These are phyloP conservation scores for Daubentonia madagascariensis DNA, from an alignment of 2,113 vertebrate genomes.

Conservation along the genomic window DNA sequence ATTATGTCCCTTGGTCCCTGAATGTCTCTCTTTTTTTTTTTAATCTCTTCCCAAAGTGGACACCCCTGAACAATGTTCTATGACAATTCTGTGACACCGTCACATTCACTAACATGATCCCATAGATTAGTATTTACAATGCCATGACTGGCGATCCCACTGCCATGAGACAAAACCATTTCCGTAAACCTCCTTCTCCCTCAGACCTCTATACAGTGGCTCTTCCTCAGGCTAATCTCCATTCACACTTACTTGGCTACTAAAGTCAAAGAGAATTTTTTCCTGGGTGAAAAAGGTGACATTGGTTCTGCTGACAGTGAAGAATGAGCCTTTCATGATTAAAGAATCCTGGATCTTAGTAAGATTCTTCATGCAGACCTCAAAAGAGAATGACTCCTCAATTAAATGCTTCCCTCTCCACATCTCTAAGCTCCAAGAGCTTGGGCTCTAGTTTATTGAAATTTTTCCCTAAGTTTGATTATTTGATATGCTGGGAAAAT, in stretches of 20 bases:
- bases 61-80: not conserved
- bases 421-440: not conserved
- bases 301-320: not conserved
- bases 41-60: not conserved
- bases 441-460: not conserved
- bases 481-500: not conserved
- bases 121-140: not conserved
- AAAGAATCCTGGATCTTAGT: not conserved
- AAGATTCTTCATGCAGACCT: not conserved
- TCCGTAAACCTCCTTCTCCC: not conserved
- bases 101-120: not conserved
- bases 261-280: not conserved
- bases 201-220: fast-evolving
- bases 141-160: not conserved
- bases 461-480: fast-evolving
- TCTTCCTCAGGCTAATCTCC: not conserved
- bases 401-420: not conserved
- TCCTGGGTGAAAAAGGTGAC: not conserved
- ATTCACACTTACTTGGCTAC: not conserved
- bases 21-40: not conserved
- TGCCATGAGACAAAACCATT: not conserved
- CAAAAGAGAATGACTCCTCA: not conserved
- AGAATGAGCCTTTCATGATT: not conserved
- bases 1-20: not conserved
- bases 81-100: not conserved